Evolutionary conservation across 2,113 vertebrate species (phyloP).

Genomic region (Nycticebus coucang): DNA sequence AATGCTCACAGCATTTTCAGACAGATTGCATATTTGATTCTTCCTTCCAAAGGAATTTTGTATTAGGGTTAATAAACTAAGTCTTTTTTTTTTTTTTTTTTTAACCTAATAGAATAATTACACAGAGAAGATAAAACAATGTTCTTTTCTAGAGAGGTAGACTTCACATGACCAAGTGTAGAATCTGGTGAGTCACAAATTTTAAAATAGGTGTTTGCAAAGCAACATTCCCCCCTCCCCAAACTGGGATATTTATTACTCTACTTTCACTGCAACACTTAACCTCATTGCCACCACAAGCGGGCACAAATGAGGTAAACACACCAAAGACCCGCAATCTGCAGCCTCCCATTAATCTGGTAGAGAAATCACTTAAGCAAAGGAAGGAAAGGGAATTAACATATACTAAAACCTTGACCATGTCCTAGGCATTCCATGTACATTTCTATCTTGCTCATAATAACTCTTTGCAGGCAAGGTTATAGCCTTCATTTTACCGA

Average conservation of each 20-base stretch:
- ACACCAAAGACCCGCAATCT: fast-evolving
- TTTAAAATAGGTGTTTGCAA: background rate
- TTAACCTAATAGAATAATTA: background rate
- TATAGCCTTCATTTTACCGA: background rate
- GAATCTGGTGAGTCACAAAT: background rate
- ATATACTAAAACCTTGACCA: background rate
- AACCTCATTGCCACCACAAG: background rate
- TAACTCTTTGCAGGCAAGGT: background rate
- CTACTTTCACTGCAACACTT: background rate
- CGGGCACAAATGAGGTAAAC: background rate
- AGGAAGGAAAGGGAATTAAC: background rate
- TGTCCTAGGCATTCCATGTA: background rate
- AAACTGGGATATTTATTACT: background rate
- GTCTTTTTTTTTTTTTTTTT: background rate
- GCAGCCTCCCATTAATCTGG: background rate
- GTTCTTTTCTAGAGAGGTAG: background rate
- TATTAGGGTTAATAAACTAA: background rate
- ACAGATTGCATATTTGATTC: background rate
- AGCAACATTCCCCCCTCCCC: too few relatives aligned
- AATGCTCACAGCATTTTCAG: background rate
- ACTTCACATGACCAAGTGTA: background rate
- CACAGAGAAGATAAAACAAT: background rate
- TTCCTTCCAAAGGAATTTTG: constrained; percentile 33
- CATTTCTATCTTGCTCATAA: background rate
- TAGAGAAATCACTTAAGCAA: background rate